Base-by-base conservation (phyloP, 2,113 vertebrate genomes). In the Tetrao urogallus region DNA sequence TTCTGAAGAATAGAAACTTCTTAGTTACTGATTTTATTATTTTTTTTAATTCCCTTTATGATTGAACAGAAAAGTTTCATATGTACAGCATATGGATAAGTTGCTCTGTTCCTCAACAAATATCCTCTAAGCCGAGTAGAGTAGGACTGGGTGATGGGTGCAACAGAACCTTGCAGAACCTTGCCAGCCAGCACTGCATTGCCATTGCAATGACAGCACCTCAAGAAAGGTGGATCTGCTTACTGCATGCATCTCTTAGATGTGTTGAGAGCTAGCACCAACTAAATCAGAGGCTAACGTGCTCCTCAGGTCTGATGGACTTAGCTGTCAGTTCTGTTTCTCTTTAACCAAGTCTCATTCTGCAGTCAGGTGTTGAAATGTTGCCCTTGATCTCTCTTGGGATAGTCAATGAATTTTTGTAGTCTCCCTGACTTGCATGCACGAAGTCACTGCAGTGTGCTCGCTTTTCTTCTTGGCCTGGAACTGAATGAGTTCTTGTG, bases 121-220 rank as follows among this genome's bases (percentile, higher is more conserved):
- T 67, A 28, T 34, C 63, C 10, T 36, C 63, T 45, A 24, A 11
- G 10, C 50, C 1, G 2, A 1, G 12, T 18, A 11, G 58, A 20
- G 54, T n/a, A 16, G 25, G 34, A 27, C 11, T 0, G 0, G 14
- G n/a, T 28, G 21, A 8, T 58, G 56, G 7, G 15, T 65, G 30
- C 45, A 40, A 43, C 0, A 0, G 20, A 71, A 11, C 42, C 63
- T 16, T 0, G 0, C 43, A 17, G 17, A 50, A 36, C 64, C 63
- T 48, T 42, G 28, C n/a, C 20, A 25, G 17, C 11, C 40, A 32
- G 5, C 1, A 2, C 57, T 61, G 27, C 32, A 3, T 20, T 63
- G 25, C 24, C 32, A 3, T 28, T 81, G 66, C 24, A 43, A 30
- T 63, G 61, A 15, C 34, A 22, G 25, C 18, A 12, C 57, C 32